Evolutionary conservation across 2,888 invertebrate genomes (phyloP), one percentile per base, ranked within the genome.

Genomic region (Macropis europaea): DNA sequence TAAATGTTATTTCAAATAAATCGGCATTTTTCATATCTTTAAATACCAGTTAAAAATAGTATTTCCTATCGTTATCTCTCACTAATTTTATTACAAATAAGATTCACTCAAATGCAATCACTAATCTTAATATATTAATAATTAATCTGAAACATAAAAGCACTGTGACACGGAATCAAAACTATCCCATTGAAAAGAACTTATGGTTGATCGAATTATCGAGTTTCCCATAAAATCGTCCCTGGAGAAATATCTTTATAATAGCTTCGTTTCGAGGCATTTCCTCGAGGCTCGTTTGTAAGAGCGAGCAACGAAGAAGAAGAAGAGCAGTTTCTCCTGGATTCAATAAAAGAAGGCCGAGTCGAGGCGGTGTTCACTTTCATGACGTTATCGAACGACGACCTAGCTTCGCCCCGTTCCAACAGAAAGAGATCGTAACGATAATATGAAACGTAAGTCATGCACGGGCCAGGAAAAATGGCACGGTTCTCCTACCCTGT

Each of bases 371-470:
- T 66, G 74, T 62, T 80, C 76, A 80, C 78, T 81, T 78, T 81
- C 76, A 67, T 63, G 74, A 64, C 69, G 70, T 72, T 80, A 81
- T 81, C 81, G 73, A 80, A 62, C 77, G 62, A 50, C 40, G 30
- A 34, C 36, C 28, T 6, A 43, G 32, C 22, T 47, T 43, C 30
- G 50, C 19, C 60, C 45, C 43, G 36, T 60, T 5, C 67, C 34
- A 22, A 9, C 53, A 43, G 40, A 52, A 63, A 71, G 45, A 56
- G 79, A 80, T 81, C 73, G 73, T 68, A 72, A 77, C 70, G 72
- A 81, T 82, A 78, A 82, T 77, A 56, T 56, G 76, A 52, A 54
- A 63, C 71, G 69, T 77, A 81, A 82, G 79, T 82, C 79, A 81
- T 69, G 76, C 71, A 64, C 54, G 56, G 47, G 42, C 42, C 13